A percentile compares a stretch with the other conserved stretches of the same genome.
These are phyloP conservation scores for Crocallis elinguaria DNA, from an alignment of 2,888 invertebrate genomes.

Conservation along the genomic window DNA sequence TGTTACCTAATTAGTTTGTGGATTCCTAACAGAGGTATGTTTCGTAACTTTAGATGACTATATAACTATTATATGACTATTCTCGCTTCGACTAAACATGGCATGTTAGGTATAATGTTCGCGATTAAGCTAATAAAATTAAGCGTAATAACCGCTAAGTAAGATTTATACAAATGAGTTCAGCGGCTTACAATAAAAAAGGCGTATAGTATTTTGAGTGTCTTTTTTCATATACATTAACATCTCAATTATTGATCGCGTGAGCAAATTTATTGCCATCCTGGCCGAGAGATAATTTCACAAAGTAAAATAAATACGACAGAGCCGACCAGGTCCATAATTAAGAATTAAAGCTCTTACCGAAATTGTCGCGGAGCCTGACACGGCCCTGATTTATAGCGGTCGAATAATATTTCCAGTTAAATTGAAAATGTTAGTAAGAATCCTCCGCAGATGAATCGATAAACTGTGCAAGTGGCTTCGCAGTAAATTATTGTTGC, in stretches of 20 bases:
- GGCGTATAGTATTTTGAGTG: constrained; percentile 33
- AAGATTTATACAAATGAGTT: constrained; percentile 8
- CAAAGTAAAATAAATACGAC: constrained; percentile 73
- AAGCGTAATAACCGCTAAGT: neutral
- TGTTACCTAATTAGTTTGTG: too few relatives aligned
- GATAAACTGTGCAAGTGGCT: constrained; percentile 53
- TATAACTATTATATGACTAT: neutral
- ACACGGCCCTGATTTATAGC: constrained; percentile 67
- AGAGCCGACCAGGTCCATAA: constrained; percentile 66
- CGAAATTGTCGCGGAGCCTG: constrained; percentile 66
- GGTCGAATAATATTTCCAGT: constrained; percentile 65
- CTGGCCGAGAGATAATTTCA: constrained; percentile 59
- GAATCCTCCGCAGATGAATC: constrained; percentile 59
- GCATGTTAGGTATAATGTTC: too few relatives aligned
- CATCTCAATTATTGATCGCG: constrained; percentile 69
- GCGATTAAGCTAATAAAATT: too few relatives aligned
- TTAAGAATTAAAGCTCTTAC: constrained; percentile 78
- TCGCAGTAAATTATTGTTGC: constrained; percentile 40
- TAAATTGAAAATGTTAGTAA: constrained; percentile 68
- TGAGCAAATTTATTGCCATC: constrained; percentile 64
- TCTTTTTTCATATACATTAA: constrained; percentile 47
- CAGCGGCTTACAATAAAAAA: constrained; percentile 38
- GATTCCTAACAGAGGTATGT: too few relatives aligned
- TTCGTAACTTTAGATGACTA: too few relatives aligned
- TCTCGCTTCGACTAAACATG: too few relatives aligned